A percentile compares a stretch with the other conserved stretches of the same genome.
These are phyloP conservation scores for Leucopsar rothschildi DNA, from an alignment of 2,113 vertebrate genomes.

Conservation along the genomic window DNA sequence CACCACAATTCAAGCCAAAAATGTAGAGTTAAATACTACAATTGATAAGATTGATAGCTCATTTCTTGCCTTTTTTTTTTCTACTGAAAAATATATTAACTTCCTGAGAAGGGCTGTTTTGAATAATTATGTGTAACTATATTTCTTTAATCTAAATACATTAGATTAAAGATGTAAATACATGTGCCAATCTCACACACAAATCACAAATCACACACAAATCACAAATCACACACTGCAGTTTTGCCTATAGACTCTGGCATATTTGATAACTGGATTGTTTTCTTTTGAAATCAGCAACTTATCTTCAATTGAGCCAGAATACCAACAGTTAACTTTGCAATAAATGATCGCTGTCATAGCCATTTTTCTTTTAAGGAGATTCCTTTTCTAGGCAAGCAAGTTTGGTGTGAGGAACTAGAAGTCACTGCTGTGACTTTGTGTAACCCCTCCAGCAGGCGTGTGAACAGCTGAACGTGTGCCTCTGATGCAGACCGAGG, in stretches of 20 bases:
- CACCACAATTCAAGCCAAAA: neutral
- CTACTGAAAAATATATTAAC: neutral
- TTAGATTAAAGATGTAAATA: neutral
- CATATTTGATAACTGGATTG: neutral
- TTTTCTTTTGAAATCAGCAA: neutral
- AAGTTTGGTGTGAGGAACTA: conserved; percentile 58
- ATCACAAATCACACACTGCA: neutral
- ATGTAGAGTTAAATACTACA: neutral
- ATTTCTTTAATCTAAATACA: neutral
- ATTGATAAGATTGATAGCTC: neutral
- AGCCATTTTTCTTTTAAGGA: neutral
- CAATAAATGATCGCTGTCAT: neutral
- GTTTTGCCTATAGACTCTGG: neutral
- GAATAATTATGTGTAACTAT: neutral
- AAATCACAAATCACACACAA: neutral
- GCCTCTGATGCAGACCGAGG: conserved; percentile 6
- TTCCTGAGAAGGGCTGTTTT: neutral
- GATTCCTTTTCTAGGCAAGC: neutral
- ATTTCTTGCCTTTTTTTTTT: neutral
- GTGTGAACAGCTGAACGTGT: conserved; percentile 75
- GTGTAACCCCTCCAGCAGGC: conserved; percentile 51
- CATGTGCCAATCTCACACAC: neutral
- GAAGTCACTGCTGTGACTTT: conserved; percentile 47
- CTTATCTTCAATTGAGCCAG: neutral
- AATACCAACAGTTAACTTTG: neutral